Percentiles rank a stretch among this genome's conserved stretches.
phyloP scores from a whole-genome alignment of 2,113 vertebrate genomes.

The Kobus ellipsiprymnus region DNA sequence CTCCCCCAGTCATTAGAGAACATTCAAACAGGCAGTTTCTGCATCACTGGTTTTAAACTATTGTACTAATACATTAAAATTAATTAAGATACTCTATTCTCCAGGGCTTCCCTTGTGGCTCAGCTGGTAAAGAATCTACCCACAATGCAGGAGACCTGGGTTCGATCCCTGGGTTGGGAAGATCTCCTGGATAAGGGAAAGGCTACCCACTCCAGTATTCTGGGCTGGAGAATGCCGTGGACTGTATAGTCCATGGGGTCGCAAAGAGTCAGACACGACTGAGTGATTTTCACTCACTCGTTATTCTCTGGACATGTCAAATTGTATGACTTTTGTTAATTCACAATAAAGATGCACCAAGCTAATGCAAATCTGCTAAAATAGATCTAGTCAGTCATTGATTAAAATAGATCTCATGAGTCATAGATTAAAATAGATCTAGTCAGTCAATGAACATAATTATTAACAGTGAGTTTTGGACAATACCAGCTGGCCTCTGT shows the following conservation, averaged over 20 bases:
- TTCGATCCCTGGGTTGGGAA: not conserved
- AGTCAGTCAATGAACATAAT: not conserved
- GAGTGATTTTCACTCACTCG: not conserved
- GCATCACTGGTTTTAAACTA: slow-evolving; percentile 32
- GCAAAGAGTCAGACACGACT: not conserved
- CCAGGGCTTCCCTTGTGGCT: not conserved
- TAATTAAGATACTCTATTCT: slow-evolving; percentile 30
- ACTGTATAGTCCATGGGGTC: not conserved
- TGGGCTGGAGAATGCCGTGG: too few relatives aligned
- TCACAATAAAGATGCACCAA: not conserved
- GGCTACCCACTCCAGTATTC: too few relatives aligned
- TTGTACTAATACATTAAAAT: not conserved
- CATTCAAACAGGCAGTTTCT: slow-evolving; percentile 22
- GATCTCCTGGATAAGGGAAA: not conserved
- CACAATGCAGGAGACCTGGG: not conserved
- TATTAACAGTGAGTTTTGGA: slow-evolving; percentile 4
- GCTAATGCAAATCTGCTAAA: not conserved
- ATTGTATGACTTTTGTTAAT: slow-evolving; percentile 20
- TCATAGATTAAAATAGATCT: slow-evolving; percentile 11
- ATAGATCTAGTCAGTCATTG: not conserved
- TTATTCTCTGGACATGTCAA: slow-evolving; percentile 16
- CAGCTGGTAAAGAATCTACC: not conserved
- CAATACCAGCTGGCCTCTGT: not conserved
- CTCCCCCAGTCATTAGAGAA: not conserved
- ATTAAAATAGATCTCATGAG: slow-evolving; percentile 12